Conservation (phyloP, 2,888 invertebrate species). For the Cylloceria caligata region DNA sequence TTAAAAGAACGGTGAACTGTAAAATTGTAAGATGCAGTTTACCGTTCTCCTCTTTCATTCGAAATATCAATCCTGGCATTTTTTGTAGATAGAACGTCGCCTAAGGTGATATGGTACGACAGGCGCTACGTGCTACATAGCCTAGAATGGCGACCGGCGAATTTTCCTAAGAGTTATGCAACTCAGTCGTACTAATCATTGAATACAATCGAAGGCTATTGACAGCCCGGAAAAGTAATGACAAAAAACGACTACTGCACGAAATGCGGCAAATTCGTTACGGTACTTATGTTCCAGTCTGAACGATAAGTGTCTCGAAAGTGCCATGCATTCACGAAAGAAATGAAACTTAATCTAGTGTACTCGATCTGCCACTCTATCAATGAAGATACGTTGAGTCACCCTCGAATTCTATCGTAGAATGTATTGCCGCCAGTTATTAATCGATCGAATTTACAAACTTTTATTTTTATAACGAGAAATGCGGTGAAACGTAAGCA, state of each 20-base stretch:
- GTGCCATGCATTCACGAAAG: too few species aligned
- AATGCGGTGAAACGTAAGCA: conserved; percentile 2
- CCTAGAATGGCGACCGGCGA: conserved; percentile 35
- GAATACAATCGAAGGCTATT: conserved; percentile 66
- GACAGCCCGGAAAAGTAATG: conserved; percentile 32
- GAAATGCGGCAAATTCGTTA: too few species aligned
- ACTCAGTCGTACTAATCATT: conserved; percentile 37
- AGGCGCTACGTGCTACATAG: not conserved
- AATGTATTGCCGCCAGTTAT: not conserved
- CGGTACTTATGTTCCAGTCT: too few species aligned
- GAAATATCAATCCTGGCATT: too few species aligned
- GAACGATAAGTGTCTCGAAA: not conserved
- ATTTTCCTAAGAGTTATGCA: conserved; percentile 60
- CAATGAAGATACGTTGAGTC: not conserved
- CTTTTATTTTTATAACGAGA: not conserved
- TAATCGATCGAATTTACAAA: not conserved
- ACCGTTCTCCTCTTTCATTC: too few species aligned
- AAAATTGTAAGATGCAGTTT: too few species aligned
- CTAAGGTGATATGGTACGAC: not conserved
- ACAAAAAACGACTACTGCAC: not conserved
- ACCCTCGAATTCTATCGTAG: not conserved
- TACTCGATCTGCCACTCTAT: too few species aligned
- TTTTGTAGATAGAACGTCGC: too few species aligned
- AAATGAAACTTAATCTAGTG: too few species aligned
- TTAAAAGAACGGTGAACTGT: too few species aligned